A percentile compares a stretch with the other conserved stretches of the same genome.
These are phyloP conservation scores for Urosaurus nigricauda DNA, from an alignment of 2,797 vertebrate species.

Conservation along the genomic window DNA sequence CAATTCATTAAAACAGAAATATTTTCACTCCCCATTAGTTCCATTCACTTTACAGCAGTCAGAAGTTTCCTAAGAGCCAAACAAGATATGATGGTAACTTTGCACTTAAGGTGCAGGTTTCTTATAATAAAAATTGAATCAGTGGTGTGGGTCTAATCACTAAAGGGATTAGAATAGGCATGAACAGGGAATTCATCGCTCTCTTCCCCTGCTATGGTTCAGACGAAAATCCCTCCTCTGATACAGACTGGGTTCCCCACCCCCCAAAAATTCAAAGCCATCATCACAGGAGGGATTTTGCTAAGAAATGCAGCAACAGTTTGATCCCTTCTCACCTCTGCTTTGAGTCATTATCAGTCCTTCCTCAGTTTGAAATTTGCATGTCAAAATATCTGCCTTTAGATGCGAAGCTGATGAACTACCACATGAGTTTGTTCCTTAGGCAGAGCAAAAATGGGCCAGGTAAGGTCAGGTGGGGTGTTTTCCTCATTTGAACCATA, in stretches of 20 bases:
- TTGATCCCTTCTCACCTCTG: background rate
- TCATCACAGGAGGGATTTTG: background rate
- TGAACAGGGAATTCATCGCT: background rate
- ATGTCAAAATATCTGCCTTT: background rate
- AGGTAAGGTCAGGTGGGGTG: background rate
- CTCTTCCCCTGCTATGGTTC: background rate
- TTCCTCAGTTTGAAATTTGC: background rate
- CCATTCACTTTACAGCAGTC: background rate
- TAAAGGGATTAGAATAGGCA: background rate
- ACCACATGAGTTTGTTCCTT: background rate
- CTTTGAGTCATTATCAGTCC: background rate
- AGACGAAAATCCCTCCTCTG: background rate
- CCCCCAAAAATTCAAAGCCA: background rate
- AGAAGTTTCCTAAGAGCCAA: background rate
- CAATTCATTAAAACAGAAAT: slow-evolving; percentile 12
- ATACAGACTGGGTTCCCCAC: background rate
- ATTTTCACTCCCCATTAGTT: slow-evolving; percentile 7
- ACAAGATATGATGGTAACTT: background rate
- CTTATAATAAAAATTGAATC: background rate
- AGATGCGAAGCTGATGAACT: background rate
- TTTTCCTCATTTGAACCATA: background rate
- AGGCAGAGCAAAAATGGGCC: too few species aligned
- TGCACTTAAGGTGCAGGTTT: background rate
- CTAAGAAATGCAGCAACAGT: background rate
- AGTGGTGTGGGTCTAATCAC: background rate